Base-by-base conservation (phyloP, 1,140 invertebrate species). In the Bombus haemorrhoidalis region DNA sequence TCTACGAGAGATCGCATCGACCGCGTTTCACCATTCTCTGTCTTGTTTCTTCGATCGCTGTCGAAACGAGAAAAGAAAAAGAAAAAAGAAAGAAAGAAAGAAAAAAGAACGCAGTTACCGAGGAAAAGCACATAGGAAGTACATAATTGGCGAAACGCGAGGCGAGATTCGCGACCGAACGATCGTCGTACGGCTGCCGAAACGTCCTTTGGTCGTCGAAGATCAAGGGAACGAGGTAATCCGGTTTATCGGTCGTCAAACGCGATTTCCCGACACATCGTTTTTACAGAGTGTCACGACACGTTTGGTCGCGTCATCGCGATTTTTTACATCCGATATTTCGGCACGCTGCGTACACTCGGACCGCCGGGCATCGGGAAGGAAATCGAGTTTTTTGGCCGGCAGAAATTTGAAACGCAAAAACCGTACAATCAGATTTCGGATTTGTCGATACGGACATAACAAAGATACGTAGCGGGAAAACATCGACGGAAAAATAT, bases 381-480 rank as follows among this genome's bases (percentile, higher is more conserved):
- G 32, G 12, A 37, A 25, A 62, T 43, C 53, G 18, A 62, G 53
- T 47, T 75, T 62, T 34, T 25, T 13, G 37, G 28, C n/a, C 37
- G 3, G 15, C 22, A 28, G 57, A 53, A 75, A 75, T 28, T 47
- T 41, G 47, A 72, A 57, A 57, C 78, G 78, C 64, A 34, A 71
- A 81, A 57, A 72, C 43, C 66, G 66, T n/a, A 12, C 77, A 47
- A 66, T 68, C 64, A n/a, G 47, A 69, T 79, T 28, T n/a, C 62
- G 39, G n/a, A 39, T 37, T 71, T 28, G 69, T n/a, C 69, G 39
- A 71, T 69, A 34, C 41, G 22, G 47, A n/a, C 10, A 5, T 39
- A 72, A 81, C 79, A 57, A 81, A 41, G 68, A 72, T 57, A 72
- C 22, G 25, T 41, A 15, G 5, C 28, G 0, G 32, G 9, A 34